Conservation (phyloP, 2,888 invertebrate species). For the Caenorhabditis plicata region DNA sequence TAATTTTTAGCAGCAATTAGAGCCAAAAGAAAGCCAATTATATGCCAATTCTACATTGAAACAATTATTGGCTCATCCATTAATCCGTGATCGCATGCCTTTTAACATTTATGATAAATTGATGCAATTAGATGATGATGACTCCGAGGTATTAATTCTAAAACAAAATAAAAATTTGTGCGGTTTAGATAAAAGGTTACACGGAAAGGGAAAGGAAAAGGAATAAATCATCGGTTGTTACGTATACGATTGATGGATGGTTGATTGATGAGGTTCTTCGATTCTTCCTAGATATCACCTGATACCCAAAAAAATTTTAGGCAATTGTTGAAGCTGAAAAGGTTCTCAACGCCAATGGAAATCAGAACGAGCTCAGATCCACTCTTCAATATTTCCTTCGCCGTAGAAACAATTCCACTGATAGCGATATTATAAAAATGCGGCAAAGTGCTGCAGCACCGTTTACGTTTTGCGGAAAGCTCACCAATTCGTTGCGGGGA, state of each 20-base stretch:
- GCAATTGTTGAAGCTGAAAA: slow-evolving; percentile 17
- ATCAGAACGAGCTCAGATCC: slow-evolving; percentile 14
- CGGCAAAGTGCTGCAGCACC: slow-evolving; percentile 55
- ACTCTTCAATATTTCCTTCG: slow-evolving; percentile 12
- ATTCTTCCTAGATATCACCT: no score
- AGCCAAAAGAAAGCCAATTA: slow-evolving; percentile 28
- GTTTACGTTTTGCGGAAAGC: slow-evolving; percentile 55
- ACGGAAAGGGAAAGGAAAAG: not conserved
- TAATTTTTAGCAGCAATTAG: slow-evolving; percentile 30
- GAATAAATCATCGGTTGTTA: not conserved
- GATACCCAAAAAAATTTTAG: no score
- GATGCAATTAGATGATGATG: slow-evolving; percentile 21
- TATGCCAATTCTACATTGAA: slow-evolving; percentile 34
- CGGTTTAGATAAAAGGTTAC: not conserved
- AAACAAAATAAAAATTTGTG: no score
- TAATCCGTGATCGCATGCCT: slow-evolving; percentile 44
- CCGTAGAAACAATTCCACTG: slow-evolving; percentile 7
- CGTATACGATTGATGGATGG: slow-evolving; percentile 50
- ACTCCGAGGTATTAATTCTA: slow-evolving; percentile 14
- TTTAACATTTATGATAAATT: slow-evolving; percentile 13
- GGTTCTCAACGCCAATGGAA: not conserved
- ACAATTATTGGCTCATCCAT: slow-evolving; percentile 38
- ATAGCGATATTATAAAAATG: slow-evolving; percentile 24
- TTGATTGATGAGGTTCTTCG: slow-evolving; percentile 52
- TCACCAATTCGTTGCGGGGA: slow-evolving; percentile 56